Conservation (phyloP, 2,888 invertebrate species). For the Drosophila recens region DNA sequence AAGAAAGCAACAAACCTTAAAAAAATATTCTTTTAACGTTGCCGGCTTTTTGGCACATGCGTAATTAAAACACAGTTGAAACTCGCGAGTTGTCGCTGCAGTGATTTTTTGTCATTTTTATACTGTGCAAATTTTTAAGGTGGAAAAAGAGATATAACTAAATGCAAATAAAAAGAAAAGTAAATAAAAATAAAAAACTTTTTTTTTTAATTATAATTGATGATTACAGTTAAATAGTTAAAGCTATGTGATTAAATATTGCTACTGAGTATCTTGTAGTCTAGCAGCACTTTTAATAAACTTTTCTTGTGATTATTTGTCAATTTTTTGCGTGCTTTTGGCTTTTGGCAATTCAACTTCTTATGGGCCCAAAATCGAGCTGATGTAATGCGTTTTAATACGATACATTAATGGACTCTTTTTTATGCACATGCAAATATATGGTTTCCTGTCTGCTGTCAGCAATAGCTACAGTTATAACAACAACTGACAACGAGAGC, state of each 20-base stretch:
- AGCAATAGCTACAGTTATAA: conserved; percentile 13
- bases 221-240: no score
- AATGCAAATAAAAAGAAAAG: no score
- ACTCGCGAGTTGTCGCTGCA: conserved; percentile 41
- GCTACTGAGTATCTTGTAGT: background rate
- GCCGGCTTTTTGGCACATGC: conserved; percentile 58
- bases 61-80: conserved; percentile 70
- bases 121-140: no score
- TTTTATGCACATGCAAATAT: conserved; percentile 68
- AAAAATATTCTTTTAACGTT: conserved; percentile 57
- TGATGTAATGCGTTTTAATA: conserved; percentile 64
- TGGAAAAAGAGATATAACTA: background rate
- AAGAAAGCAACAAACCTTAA: conserved; percentile 23
- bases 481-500: conserved; percentile 10
- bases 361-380: conserved; percentile 21
- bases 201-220: no score
- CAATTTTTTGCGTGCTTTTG: conserved; percentile 26
- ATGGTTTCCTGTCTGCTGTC: conserved; percentile 72
- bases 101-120: conserved; percentile 15
- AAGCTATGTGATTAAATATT: background rate
- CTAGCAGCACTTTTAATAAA: background rate
- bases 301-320: conserved; percentile 3
- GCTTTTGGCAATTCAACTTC: conserved; percentile 24
- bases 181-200: no score
- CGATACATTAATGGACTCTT: conserved; percentile 56